Evolutionary conservation across 2,888 invertebrate species (phyloP).

Genomic region (Leistus spinibarbis): DNA sequence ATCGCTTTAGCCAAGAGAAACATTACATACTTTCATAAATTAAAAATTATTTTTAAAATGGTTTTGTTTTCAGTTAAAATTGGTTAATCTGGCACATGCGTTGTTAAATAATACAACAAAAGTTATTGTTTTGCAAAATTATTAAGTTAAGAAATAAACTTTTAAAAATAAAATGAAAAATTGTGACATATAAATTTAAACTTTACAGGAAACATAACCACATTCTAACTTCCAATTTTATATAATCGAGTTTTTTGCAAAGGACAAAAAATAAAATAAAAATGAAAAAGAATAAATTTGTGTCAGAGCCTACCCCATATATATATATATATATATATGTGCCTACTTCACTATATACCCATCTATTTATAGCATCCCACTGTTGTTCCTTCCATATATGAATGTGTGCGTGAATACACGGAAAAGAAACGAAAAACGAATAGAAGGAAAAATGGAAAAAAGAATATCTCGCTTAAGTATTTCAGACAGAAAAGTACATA

Average conservation of each 20-base stretch:
- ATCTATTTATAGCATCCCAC: not conserved
- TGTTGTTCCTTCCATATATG: not conserved
- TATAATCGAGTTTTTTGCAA: not conserved
- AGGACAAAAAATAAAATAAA: not conserved
- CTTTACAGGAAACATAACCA: too few species aligned
- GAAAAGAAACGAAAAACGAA: not conserved
- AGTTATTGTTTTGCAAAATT: too few species aligned
- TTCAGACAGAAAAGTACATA: not conserved
- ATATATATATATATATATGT: not conserved
- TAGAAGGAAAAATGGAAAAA: not conserved
- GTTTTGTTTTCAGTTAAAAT: too few species aligned
- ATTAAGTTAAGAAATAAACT: too few species aligned
- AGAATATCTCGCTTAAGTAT: conserved; percentile 3
- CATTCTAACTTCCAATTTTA: not conserved
- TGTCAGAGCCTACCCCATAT: not conserved
- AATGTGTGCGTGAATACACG: not conserved
- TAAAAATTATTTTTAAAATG: too few species aligned
- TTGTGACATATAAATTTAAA: too few species aligned
- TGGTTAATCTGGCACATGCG: too few species aligned
- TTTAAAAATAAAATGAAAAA: too few species aligned
- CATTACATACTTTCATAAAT: too few species aligned
- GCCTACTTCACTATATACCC: not conserved
- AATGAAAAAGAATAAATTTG: not conserved
- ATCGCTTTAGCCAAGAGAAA: too few species aligned
- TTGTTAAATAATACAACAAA: too few species aligned